These are phyloP conservation scores for Simalia tracyae DNA, from an alignment of 2,797 vertebrate species.

Conservation along the genomic window DNA sequence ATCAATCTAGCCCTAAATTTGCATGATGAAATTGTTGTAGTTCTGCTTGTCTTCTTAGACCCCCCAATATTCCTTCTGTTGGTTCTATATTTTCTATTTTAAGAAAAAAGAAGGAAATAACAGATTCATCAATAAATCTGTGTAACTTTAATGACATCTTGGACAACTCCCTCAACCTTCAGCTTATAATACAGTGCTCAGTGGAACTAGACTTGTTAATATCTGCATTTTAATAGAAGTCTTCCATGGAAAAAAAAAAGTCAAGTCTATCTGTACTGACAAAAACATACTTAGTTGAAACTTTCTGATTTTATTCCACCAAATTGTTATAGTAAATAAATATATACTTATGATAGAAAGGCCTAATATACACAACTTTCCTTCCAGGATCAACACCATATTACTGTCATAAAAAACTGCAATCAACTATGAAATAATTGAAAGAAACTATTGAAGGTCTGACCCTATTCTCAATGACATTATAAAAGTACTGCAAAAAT, in stretches of 20 bases:
- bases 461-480: constrained; percentile 23
- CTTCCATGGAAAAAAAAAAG: not conserved
- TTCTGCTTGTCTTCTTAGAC: constrained; percentile 1
- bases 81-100: not conserved
- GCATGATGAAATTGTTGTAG: not conserved
- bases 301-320: not conserved
- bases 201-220: rapidly evolving
- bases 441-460: not conserved
- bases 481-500: not conserved
- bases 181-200: not conserved
- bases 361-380: constrained; percentile 3
- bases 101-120: not conserved
- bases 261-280: not conserved
- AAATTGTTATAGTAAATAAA: constrained; percentile 27
- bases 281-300: not conserved
- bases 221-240: rapidly evolving
- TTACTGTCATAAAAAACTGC: constrained; percentile 4
- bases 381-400: not conserved
- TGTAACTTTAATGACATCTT: not conserved
- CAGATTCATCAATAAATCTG: not conserved
- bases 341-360: not conserved
- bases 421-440: not conserved
- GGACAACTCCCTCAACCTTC: not conserved
- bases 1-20: constrained; percentile 36
- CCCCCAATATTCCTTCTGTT: not conserved